A percentile compares a stretch with the other conserved stretches of the same genome.
phyloP scores from a whole-genome alignment of 1,140 invertebrate species.

The Dreissena polymorpha region DNA sequence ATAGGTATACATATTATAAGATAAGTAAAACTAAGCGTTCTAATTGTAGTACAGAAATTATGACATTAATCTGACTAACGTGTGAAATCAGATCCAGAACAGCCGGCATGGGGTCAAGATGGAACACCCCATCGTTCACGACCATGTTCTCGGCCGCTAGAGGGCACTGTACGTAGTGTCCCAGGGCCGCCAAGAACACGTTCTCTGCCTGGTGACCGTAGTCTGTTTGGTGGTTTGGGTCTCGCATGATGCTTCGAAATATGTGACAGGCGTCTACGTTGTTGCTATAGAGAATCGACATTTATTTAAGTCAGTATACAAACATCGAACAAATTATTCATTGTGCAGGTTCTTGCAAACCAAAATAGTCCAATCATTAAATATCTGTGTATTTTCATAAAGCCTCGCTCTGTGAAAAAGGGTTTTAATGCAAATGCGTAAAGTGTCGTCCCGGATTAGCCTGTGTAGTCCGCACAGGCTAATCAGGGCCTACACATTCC shows the following conservation, averaged over 20 bases:
- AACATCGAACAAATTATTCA: neutral
- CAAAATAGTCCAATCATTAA: neutral
- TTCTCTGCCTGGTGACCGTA: conserved; percentile 34
- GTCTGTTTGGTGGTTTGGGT: conserved; percentile 24
- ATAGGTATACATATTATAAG: too few relatives aligned
- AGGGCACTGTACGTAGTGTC: conserved; percentile 32
- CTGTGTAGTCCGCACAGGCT: too few relatives aligned
- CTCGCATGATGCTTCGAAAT: conserved; percentile 27
- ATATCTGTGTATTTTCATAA: neutral
- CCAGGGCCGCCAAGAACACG: conserved; percentile 11
- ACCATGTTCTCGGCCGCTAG: conserved; percentile 9
- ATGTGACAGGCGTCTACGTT: conserved; percentile 26
- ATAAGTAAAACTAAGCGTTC: too few relatives aligned
- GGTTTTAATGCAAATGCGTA: too few relatives aligned
- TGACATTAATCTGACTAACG: too few relatives aligned
- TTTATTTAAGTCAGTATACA: neutral
- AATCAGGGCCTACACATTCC: too few relatives aligned
- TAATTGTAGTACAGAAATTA: too few relatives aligned
- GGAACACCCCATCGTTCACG: neutral
- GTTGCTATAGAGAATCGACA: neutral
- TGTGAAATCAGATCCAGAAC: neutral
- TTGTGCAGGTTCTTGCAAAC: neutral
- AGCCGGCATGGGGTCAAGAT: neutral
- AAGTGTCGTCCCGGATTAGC: too few relatives aligned
- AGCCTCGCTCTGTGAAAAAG: too few relatives aligned